These are phyloP conservation scores for Lordiphosa mommai DNA, from an alignment of 1,140 invertebrate genomes.

Conservation along the genomic window DNA sequence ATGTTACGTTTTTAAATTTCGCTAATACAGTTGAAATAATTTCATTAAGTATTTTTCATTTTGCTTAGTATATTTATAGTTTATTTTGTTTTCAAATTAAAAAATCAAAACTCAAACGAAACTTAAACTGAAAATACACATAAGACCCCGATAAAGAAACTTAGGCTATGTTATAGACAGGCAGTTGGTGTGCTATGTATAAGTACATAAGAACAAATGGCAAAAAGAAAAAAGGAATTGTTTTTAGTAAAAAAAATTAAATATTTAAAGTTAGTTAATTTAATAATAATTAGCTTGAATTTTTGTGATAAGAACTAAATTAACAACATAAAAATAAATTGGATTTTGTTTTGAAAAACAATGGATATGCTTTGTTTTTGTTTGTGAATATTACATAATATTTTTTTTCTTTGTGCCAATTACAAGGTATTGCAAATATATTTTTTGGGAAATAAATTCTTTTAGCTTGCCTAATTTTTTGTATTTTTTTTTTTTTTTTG, in stretches of 20 bases:
- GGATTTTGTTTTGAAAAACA: conserved; percentile 66
- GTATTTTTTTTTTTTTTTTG: not conserved
- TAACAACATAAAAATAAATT: conserved; percentile 38
- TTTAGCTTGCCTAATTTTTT: conserved; percentile 30
- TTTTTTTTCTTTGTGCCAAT: conserved; percentile 24
- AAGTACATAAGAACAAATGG: conserved; percentile 20
- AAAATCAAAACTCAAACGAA: conserved; percentile 4
- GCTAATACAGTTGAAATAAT: conserved; percentile 72
- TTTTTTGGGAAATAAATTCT: conserved; percentile 18
- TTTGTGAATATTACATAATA: conserved; percentile 52
- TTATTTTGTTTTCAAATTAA: conserved; percentile 50
- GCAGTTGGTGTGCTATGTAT: conserved; percentile 71
- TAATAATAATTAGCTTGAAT: conserved; percentile 21
- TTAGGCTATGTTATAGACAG: conserved; percentile 45
- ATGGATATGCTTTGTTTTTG: conserved; percentile 59
- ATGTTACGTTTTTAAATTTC: conserved; percentile 49
- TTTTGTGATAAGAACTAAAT: conserved; percentile 39
- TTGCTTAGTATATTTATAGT: conserved; percentile 32
- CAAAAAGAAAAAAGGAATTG: not conserved
- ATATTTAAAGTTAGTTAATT: conserved; percentile 20
- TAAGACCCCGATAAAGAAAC: conserved; percentile 22
- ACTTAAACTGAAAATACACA: conserved; percentile 37
- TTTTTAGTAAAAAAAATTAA: not conserved
- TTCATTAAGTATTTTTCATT: conserved; percentile 46
- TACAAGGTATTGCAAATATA: conserved; percentile 37